Evolutionary conservation across 2,797 vertebrate genomes (phyloP).

Genomic region (Lindbergichthys nudifrons): DNA sequence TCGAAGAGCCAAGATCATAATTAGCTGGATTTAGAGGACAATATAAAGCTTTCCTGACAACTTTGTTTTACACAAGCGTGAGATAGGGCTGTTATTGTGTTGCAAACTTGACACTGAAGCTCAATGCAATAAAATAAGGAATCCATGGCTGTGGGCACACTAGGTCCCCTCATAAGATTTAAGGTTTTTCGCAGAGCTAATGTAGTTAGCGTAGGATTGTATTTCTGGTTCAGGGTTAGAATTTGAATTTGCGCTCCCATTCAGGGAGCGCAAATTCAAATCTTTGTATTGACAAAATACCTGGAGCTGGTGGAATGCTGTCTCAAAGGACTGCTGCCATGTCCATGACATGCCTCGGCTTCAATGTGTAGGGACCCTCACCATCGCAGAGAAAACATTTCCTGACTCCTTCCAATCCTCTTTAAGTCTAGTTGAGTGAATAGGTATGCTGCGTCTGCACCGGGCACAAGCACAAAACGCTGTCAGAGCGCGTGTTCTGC

Average conservation of each 20-base stretch:
- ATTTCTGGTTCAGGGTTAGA: constrained; percentile 10
- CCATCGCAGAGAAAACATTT: constrained; percentile 65
- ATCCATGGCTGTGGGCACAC: constrained; percentile 7
- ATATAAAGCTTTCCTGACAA: constrained; percentile 5
- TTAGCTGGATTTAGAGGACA: constrained; percentile 8
- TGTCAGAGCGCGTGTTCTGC: constrained; percentile 71
- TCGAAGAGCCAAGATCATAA: not conserved
- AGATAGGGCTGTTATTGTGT: constrained; percentile 28
- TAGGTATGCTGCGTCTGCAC: constrained; percentile 68
- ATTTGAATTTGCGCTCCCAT: too few species aligned
- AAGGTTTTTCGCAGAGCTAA: constrained; percentile 45
- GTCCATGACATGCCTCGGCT: constrained; percentile 65
- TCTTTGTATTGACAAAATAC: constrained; percentile 66
- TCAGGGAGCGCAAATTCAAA: constrained; percentile 59
- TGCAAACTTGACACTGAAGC: constrained; percentile 10
- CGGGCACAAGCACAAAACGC: constrained; percentile 53
- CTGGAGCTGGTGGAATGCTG: constrained; percentile 58
- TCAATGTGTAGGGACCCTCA: constrained; percentile 57
- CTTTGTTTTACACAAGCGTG: constrained; percentile 29
- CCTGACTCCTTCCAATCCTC: constrained; percentile 70
- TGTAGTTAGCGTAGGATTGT: constrained; percentile 21
- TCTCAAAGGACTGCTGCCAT: constrained; percentile 62
- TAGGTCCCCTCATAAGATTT: constrained; percentile 29
- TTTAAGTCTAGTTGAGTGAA: constrained; percentile 70
- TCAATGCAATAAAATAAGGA: constrained; percentile 29